Evolutionary conservation across 2,113 vertebrate species (phyloP).

Genomic region (Lycaon pictus): DNA sequence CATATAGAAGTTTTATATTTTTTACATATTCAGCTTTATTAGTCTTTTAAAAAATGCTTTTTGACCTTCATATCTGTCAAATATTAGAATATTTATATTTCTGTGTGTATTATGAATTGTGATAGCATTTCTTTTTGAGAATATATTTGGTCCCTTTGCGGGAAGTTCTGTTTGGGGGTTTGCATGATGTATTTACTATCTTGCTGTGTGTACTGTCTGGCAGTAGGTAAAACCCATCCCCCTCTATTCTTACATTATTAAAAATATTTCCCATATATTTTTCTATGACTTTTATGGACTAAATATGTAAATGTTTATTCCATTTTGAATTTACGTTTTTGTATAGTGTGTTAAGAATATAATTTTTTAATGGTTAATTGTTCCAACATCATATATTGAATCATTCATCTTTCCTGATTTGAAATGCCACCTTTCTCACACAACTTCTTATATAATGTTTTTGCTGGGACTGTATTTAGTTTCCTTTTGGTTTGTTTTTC

Average conservation of each 20-base stretch:
- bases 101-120: slow-evolving; percentile 2
- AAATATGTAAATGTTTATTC: neutral
- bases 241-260: neutral
- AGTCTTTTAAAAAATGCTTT: neutral
- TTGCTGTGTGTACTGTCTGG: neutral
- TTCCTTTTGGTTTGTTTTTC: neutral
- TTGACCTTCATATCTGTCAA: neutral
- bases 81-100: slow-evolving; percentile 24
- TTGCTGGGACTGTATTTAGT: neutral
- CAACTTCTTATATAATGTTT: neutral
- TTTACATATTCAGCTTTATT: slow-evolving; percentile 7
- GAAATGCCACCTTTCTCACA: neutral
- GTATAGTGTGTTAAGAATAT: neutral
- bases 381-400: neutral
- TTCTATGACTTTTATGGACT: neutral
- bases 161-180: neutral
- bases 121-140: neutral
- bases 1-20: neutral
- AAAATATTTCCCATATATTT: neutral
- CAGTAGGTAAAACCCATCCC: neutral
- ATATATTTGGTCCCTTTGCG: neutral
- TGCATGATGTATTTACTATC: neutral
- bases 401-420: neutral
- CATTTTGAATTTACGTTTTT: slow-evolving; percentile 18
- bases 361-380: neutral